These are phyloP conservation scores for Epinotia demarniana DNA, from an alignment of 2,888 invertebrate genomes.

Conservation along the genomic window DNA sequence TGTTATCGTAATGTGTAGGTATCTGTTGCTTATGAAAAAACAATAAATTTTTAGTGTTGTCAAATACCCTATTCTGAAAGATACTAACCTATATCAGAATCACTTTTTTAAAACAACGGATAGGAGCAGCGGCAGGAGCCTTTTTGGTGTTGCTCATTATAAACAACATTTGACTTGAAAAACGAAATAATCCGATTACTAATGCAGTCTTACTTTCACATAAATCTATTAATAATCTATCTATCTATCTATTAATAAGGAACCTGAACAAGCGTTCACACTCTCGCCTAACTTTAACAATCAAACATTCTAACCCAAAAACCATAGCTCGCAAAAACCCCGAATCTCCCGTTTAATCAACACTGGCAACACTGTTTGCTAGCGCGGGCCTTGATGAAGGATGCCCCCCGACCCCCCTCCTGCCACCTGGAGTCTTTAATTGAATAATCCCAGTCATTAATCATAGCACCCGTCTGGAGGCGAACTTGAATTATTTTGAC, in stretches of 20 bases:
- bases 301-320: neutral
- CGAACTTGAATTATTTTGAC: slow-evolving; percentile 80
- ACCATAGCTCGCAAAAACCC: neutral
- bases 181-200: too few relatives aligned
- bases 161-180: too few relatives aligned
- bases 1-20: too few relatives aligned
- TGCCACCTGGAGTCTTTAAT: slow-evolving; percentile 82
- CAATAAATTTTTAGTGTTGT: too few relatives aligned
- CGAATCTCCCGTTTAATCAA: slow-evolving; percentile 1
- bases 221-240: too few relatives aligned
- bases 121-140: too few relatives aligned
- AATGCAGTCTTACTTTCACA: too few relatives aligned
- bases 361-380: slow-evolving; percentile 24
- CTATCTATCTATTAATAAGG: too few relatives aligned
- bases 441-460: slow-evolving; percentile 85
- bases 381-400: slow-evolving; percentile 66
- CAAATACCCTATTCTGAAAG: neutral
- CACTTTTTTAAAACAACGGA: neutral
- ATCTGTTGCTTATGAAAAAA: too few relatives aligned
- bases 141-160: too few relatives aligned
- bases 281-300: neutral
- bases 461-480: slow-evolving; percentile 79
- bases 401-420: slow-evolving; percentile 47
- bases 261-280: neutral
- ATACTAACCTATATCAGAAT: neutral